Base-by-base conservation (phyloP, 2,888 invertebrate genomes). In the Lasiommata megera region DNA sequence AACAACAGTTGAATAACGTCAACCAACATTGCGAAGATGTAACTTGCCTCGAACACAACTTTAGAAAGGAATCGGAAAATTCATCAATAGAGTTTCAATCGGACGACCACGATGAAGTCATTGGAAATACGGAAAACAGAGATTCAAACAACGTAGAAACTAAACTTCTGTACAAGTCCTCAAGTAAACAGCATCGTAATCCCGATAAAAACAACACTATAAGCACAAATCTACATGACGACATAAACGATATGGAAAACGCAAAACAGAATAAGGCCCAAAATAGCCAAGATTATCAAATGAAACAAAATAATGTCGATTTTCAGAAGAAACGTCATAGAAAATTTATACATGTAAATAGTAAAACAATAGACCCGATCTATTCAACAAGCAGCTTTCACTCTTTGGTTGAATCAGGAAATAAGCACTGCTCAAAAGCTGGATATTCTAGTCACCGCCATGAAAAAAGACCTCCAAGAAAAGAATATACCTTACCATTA, bases 1-100 rank as follows among this genome's bases (percentile, higher is more conserved):
- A 87, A 65, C 69, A 81, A 53, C 77, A 84, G 62, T 67, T 84
- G 37, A 74, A 75, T 56, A 74, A 74, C 72, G 82, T 83, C 29
- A 82, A 73, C 63, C 76, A 72, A 58, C 80, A 82, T 43, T 82
- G 78, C 63, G 77, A 69, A 12, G 75, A 80, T 43, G 67, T 79
- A 41, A 63, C 67, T 11, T 67, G 67, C 56, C 64, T 74, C 7
- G 79, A 81, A 34, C 61, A 62, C 36, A 69, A 58, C 54, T 71
- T 74, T 9, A 67, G 64, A 48, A 66, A 63, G 47, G 67, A 67
- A 11, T 71, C 73, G 9, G 1, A 69, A 66, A 23, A 67, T 60
- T 56, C 65, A 6, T 52, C 59, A n/a, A 54, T 54, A 3, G 57
- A 56, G n/a, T 65, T 67, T 6, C 59, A 38, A 2, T 67, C 61